These are phyloP conservation scores for Danio tinwini DNA, from an alignment of 2,797 vertebrate genomes.

Conservation along the genomic window DNA sequence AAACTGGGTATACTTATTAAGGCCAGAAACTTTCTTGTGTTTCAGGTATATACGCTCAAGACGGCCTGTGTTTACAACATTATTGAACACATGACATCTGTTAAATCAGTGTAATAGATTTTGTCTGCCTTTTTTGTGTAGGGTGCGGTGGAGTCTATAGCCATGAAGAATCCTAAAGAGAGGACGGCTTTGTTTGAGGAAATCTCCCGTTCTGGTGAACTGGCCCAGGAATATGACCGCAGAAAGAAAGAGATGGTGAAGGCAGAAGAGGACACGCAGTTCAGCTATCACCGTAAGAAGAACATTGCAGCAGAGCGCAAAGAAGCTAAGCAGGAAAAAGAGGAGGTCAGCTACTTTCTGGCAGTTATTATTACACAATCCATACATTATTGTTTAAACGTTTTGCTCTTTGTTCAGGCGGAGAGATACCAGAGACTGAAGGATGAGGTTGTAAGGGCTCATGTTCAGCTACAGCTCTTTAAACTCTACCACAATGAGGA, in stretches of 20 bases:
- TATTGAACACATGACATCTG: background rate
- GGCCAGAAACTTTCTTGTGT: slow-evolving; percentile 93
- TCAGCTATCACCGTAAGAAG: slow-evolving; percentile 98
- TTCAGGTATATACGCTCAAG: slow-evolving; percentile 79
- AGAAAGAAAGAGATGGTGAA: slow-evolving; percentile 99
- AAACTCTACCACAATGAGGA: slow-evolving; percentile 95
- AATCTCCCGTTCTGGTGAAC: slow-evolving; percentile 91
- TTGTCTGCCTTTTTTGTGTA: slow-evolving; percentile 52
- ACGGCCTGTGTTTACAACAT: background rate
- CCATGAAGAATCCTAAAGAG: slow-evolving; percentile 93
- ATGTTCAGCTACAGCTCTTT: slow-evolving; percentile 96
- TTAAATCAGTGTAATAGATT: background rate
- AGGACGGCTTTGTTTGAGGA: slow-evolving; percentile 94
- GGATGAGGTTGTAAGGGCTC: slow-evolving; percentile 92
- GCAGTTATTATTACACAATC: background rate
- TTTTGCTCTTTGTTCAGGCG: slow-evolving; percentile 73
- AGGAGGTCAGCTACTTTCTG: slow-evolving; percentile 79
- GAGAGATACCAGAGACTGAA: slow-evolving; percentile 96
- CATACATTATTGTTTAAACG: background rate
- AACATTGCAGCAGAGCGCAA: slow-evolving; percentile 97
- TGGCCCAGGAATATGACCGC: slow-evolving; percentile 78
- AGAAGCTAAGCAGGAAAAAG: slow-evolving; percentile 98
- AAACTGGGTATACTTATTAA: slow-evolving; percentile 96
- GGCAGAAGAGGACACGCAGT: slow-evolving; percentile 97
- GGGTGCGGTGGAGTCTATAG: slow-evolving; percentile 95